Evolutionary conservation across 2,113 vertebrate species (phyloP).

Genomic region (Spheniscus mendiculus): DNA sequence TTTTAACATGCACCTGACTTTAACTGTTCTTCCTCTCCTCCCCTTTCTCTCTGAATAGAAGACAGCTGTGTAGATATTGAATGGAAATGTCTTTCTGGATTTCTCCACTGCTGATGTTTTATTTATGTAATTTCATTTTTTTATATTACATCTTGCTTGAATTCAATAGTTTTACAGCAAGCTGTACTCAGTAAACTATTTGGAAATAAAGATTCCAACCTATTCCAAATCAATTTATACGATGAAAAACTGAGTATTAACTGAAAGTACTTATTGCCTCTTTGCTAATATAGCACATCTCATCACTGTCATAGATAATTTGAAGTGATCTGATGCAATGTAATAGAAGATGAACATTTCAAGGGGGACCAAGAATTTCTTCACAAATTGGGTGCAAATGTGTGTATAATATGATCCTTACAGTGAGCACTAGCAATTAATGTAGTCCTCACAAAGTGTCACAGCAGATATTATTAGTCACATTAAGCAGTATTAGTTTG

Average conservation of each 20-base stretch:
- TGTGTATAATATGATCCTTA: neutral
- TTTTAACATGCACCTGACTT: neutral
- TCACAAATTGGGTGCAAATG: neutral
- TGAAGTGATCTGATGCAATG: neutral
- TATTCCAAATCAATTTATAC: neutral
- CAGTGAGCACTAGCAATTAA: neutral
- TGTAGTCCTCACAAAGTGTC: neutral
- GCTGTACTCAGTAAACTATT: neutral
- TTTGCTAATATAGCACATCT: neutral
- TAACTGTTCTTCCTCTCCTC: neutral
- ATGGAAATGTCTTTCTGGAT: neutral
- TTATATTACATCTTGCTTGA: neutral
- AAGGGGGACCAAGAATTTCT: neutral
- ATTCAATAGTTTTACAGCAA: neutral
- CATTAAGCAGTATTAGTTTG: neutral
- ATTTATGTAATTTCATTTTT: neutral
- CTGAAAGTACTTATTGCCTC: neutral
- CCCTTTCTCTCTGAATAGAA: neutral
- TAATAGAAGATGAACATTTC: neutral
- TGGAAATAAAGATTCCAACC: neutral
- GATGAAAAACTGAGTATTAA: neutral
- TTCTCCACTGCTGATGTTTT: neutral
- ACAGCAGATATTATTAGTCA: neutral
- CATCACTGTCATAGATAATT: neutral
- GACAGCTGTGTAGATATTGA: neutral